These are phyloP conservation scores for Euphonia xanthogaster DNA, from an alignment of 2,797 vertebrate species.

Conservation along the genomic window DNA sequence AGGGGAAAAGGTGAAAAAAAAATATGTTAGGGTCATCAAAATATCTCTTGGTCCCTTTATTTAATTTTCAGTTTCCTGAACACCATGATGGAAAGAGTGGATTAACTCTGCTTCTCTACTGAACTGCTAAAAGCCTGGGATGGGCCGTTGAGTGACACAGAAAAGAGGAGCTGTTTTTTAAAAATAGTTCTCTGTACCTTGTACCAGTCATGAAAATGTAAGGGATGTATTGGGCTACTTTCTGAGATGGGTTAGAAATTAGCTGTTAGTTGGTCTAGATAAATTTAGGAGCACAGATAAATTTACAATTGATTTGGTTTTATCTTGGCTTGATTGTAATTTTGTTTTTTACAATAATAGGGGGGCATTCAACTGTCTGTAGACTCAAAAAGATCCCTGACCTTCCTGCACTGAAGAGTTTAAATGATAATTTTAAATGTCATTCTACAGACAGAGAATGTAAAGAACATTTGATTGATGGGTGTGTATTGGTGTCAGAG, in stretches of 20 bases:
- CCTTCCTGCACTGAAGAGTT: not conserved
- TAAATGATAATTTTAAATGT: not conserved
- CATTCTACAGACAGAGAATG: not conserved
- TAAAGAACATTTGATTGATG: not conserved
- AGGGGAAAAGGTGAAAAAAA: not conserved
- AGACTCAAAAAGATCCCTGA: not conserved
- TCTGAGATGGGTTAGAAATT: not conserved
- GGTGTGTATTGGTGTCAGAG: not conserved
- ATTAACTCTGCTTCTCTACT: not conserved
- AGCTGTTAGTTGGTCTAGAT: not conserved
- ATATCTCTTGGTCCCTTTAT: not conserved
- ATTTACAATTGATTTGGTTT: not conserved
- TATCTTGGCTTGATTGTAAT: not conserved
- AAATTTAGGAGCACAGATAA: not conserved
- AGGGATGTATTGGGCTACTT: not conserved
- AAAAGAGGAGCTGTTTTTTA: not conserved
- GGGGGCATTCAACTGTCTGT: not conserved
- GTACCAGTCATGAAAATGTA: not conserved
- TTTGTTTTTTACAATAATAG: not conserved
- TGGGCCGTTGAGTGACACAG: not conserved
- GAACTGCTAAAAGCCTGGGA: not conserved
- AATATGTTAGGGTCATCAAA: not conserved
- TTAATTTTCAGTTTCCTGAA: not conserved
- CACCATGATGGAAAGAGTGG: not conserved
- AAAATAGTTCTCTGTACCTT: not conserved